Evolutionary conservation across 1,140 invertebrate genomes (phyloP), one percentile per base, ranked within the genome.

Genomic region (Nasonia vitripennis): DNA sequence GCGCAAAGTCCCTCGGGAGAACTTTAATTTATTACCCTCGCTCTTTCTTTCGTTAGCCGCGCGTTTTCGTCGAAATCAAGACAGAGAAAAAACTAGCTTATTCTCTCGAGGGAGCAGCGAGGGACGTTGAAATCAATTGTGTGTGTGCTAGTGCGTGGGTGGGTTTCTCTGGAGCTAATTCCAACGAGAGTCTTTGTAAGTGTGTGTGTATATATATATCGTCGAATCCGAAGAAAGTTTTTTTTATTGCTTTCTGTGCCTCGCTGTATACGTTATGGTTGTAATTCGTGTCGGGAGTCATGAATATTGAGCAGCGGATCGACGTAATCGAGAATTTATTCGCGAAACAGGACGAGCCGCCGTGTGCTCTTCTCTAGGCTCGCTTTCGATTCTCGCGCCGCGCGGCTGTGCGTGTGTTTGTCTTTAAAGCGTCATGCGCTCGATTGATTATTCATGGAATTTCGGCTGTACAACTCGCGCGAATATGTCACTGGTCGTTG

Each of bases 21-120:
- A 73, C 77, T 74, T 86, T 86, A 81, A 81, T 86, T 86, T 78
- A 78, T 86, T 74, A 27, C 62, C 62, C 75, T 12, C 14, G 73
- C 20, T 14, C 55, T 62, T 9, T 41, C 20, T 14, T 20, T 62
- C 55, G 5, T 62, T 62, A 37, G n/a, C 23, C 68, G 27, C 1
- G 23, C 23, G 27, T 27, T 9, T 14, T 80, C 23, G 17, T 20
- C 55, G 68, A 73, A 73, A 37, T 78, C n/a, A 84, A 73, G 80
- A 55, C 17, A 6, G 71, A 20, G 12, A 55, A 34, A 74, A 48
- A 37, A 37, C 34, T 37, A 37, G 34, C 34, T 37, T 37, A 37
- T 37, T 37, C 5, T 37, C 34, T 37, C 34, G 41, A 4, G 34
- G 5, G 37, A 5, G 11, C 5, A 45, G 78, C 20, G 67, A 51